Evolutionary conservation across 2,797 vertebrate genomes (phyloP), one percentile per base, ranked within the genome.

Genomic region (Pipistrellus pipistrellus): DNA sequence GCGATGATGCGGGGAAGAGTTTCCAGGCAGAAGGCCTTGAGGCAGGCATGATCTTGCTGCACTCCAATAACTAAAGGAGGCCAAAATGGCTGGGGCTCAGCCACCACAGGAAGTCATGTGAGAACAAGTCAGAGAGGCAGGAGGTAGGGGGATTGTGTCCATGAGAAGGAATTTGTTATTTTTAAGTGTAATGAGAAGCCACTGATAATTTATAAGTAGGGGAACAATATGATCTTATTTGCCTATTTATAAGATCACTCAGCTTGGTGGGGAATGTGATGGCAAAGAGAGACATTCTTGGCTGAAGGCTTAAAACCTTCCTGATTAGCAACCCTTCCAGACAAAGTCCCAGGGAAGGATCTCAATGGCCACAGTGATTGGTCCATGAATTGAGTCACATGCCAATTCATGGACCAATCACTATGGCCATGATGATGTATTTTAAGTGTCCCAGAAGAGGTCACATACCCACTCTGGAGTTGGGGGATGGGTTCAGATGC

Each of bases 191-290:
- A 73, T 72, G 10, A 44, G 55, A 92, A 85, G 11, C 32, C 68
- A 51, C 15, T 53, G 44, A 66, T 81, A 25, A 80, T 83, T 95
- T 86, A 85, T 46, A 83, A 91, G 59, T 48, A 51, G 55, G 38
- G 46, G 7, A 38, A 21, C 20, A 35, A 7, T 73, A 30, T 51
- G 23, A 25, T 64, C 27, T 82, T 51, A 18, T n/a, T 27, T 91
- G 78, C n/a, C 30, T 87, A 0, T 92, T 94, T 85, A 12, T 55
- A 91, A 88, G 35, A 30, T 87, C 18, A 44, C 12, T 46, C 44
- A 83, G 10, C 8, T 84, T 59, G 68, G 8, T 21, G 8, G 32
- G 55, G 21, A 81, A 53, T 71, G 8, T 88, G 5, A 7, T 53
- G 48, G 4, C 25, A 62, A 80, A 93, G 66, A 27, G 6, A 20